Base-by-base conservation (phyloP, 2,797 vertebrate species). In the Heliangelus exortis region DNA sequence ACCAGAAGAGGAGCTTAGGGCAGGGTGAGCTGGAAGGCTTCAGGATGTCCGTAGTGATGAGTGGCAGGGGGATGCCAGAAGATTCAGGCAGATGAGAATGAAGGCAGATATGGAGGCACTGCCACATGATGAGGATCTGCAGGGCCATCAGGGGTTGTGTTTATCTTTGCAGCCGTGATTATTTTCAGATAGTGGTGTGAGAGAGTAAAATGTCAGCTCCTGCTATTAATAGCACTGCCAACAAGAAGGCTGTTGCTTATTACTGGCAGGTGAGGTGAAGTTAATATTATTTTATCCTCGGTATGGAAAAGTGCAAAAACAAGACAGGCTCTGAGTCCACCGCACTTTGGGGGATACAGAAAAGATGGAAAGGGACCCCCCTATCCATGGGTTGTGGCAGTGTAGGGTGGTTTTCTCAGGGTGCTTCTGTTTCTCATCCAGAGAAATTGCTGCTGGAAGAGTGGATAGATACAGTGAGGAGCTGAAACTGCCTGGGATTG, bases 161-260 rank as follows among this genome's bases (percentile, higher is more conserved):
- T 95, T 87, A 68, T 96, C 94, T 95, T 91, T 91, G 72, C 81
- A 83, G 84, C 87, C 34, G 72, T 78, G 84, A 94, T 95, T 94
- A 92, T 95, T 96, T 94, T 94, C 95, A 95, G 90, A 74, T 77
- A 87, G 72, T 7, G 4, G 69, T 33, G 83, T 33, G 82, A 92
- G 85, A 84, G 87, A 72, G 82, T 89, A 91, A 94, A 95, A 72
- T 58, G 26, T 81, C 89, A 94, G 82, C 48, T 54, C 54, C 65
- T 18, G 80, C 90, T 96, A 95, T 92, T 94, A 92, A 95, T 95
- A 96, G 85, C 0, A 0, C 80, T 75, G 89, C 43, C 39, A 92
- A 75, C 79, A 72, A 12, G 7, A 12, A 71, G 80, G 83, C 90
- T 95, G 76, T 47, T 88, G 71, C 91, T 93, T 6, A 0, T 66